phyloP scores from a whole-genome alignment of 2,797 vertebrate genomes.

The Pampus argenteus region DNA sequence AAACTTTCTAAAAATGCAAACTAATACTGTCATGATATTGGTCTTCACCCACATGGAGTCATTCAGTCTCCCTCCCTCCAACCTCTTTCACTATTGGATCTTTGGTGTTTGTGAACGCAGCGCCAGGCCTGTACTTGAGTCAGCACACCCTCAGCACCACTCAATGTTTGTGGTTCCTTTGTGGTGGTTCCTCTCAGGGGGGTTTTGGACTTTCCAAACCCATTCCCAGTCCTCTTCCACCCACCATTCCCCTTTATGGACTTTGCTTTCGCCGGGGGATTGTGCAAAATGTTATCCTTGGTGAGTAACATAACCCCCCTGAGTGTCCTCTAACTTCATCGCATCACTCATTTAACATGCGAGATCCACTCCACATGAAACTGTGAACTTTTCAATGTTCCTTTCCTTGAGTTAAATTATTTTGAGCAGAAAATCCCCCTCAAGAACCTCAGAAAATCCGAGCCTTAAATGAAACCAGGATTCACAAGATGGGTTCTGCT shows the following conservation, averaged over 20 bases:
- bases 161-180: conserved; percentile 59
- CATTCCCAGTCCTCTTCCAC: conserved; percentile 27
- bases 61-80: conserved; percentile 1
- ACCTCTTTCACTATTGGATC: conserved; percentile 13
- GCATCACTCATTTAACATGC: conserved; percentile 4
- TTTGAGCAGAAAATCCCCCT: conserved; percentile 39
- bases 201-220: conserved; percentile 53
- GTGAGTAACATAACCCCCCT: conserved; percentile 9
- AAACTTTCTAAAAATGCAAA: not conserved
- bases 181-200: conserved; percentile 44
- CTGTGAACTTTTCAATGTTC: conserved; percentile 11
- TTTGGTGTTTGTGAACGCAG: conserved; percentile 38
- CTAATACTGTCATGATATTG: conserved; percentile 8
- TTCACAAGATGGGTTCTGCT: conserved; percentile 41
- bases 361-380: conserved; percentile 8
- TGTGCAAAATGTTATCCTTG: conserved; percentile 24
- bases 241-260: conserved; percentile 10
- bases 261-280: conserved; percentile 4
- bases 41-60: conserved; percentile 12
- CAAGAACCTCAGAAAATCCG: conserved; percentile 17
- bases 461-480: conserved; percentile 63
- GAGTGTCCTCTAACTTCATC: conserved; percentile 15
- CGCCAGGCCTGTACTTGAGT: conserved; percentile 36
- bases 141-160: conserved; percentile 45
- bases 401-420: conserved; percentile 22